Conservation (phyloP, 2,797 vertebrate species). For the Pogonophryne albipinna region DNA sequence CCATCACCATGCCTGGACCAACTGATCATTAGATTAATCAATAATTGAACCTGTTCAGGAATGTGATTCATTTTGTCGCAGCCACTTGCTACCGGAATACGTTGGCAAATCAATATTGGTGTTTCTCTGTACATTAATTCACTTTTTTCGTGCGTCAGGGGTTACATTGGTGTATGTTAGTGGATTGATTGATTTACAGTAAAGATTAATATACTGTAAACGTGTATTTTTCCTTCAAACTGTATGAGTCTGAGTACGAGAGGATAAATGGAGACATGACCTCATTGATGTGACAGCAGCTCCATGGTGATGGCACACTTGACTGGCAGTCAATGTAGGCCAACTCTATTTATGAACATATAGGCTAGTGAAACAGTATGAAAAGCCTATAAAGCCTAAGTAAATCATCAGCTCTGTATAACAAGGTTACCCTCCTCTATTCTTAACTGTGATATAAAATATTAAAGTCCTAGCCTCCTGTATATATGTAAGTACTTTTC, state of each 20-base stretch:
- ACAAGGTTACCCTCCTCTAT: conserved; percentile 17
- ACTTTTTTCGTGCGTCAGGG: not conserved
- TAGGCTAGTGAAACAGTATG: conserved; percentile 25
- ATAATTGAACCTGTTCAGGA: conserved; percentile 16
- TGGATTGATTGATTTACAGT: not conserved
- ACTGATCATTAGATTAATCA: conserved; percentile 20
- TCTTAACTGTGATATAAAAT: conserved; percentile 42
- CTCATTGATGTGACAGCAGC: conserved; percentile 77
- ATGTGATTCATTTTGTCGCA: conserved; percentile 19
- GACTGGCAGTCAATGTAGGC: conserved; percentile 70
- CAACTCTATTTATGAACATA: conserved; percentile 51
- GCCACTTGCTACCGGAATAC: not conserved
- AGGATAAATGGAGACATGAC: conserved; percentile 58
- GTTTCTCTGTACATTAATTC: conserved; percentile 4
- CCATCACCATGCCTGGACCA: conserved; percentile 10
- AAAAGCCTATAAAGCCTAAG: conserved; percentile 17
- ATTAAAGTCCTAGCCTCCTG: conserved; percentile 43
- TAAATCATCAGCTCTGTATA: conserved; percentile 10
- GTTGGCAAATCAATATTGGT: conserved; percentile 23
- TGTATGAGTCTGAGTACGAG: conserved; percentile 16
- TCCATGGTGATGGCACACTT: conserved; percentile 63
- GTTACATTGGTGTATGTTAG: not conserved
- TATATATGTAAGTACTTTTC: conserved; percentile 37
- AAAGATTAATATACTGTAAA: not conserved
- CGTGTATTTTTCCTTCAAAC: conserved; percentile 9